Conservation (phyloP, 2,797 vertebrate genomes). For the Melanotaenia nigrans region DNA sequence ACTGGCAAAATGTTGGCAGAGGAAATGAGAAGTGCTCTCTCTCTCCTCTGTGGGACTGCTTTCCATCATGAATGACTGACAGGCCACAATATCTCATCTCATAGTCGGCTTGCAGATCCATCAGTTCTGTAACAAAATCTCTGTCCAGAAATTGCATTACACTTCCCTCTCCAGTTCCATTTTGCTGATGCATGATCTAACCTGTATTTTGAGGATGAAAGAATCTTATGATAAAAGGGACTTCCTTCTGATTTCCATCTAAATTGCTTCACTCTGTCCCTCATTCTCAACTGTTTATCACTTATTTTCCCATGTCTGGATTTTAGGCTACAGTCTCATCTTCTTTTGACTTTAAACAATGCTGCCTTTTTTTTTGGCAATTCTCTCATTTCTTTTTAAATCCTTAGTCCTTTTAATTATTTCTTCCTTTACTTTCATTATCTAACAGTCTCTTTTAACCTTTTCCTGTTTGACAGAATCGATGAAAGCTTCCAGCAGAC, state of each 20-base stretch:
- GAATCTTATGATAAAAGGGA: conserved; percentile 64
- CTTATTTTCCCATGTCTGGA: conserved; percentile 46
- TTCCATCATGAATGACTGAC: conserved; percentile 8
- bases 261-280: conserved; percentile 55
- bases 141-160: conserved; percentile 17
- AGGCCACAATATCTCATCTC: conserved; percentile 13
- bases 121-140: conserved; percentile 27
- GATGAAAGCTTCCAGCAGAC: conserved; percentile 4
- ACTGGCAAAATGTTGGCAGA: background rate
- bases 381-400: conserved; percentile 18
- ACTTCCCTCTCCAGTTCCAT: conserved; percentile 16
- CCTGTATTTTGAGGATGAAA: conserved; percentile 70
- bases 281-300: conserved; percentile 51
- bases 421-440: conserved; percentile 4
- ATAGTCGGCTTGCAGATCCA: background rate
- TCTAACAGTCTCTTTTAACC: background rate
- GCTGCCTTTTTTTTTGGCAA: conserved; percentile 10
- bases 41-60: background rate
- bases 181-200: conserved; percentile 51
- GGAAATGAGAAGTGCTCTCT: conserved; percentile 5
- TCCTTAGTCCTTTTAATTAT: background rate
- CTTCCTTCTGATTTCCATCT: conserved; percentile 58
- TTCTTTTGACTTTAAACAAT: conserved; percentile 9
- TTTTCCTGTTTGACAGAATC: background rate
- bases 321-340: conserved; percentile 21